Base-by-base conservation (phyloP, 2,888 invertebrate species). In the Portevinia maculata region DNA sequence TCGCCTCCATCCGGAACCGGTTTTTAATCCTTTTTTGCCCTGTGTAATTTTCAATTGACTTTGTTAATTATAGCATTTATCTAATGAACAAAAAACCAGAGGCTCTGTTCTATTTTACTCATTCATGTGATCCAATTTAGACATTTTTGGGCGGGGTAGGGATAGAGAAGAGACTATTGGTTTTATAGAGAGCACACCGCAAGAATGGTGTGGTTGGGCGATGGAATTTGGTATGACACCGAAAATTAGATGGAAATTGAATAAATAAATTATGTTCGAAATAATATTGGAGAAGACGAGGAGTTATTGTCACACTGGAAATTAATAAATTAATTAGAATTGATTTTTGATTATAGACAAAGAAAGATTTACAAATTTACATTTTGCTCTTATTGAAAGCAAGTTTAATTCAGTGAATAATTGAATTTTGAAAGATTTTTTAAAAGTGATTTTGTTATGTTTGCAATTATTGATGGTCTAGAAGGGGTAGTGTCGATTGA, bases 11-110 rank as follows among this genome's bases (percentile, higher is more conserved):
- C 8, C 34, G 11, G 9, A n/a, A 3, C 5, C 24, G 24, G 24
- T 2, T 69, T 62, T 44, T 65, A 78, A 67, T 78, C 71, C 78
- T 78, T 83, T 83, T 81, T 53, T 37, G 34, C 11, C 32, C 57
- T 65, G 65, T 78, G 71, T 83, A 73, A 83, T 67, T 83, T 78
- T 78, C 83, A 78, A 83, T 83, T 83, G 83, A 78, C 83, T 83
- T 57, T 65, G 71, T 73, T 83, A 83, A 83, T 83, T 78, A 83
- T 71, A 67, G 71, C 71, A 39, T 70, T 75, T 64, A 62, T 75
- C 70, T 70, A 69, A 70, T 71, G 71, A 50, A 70, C 37, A 70
- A 60, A 53, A 55, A 55, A 19, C 74, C 50, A 52, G 46, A 13
- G 44, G 64, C 59, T 65, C 34, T 81, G 69, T 81, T 70, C 59